Conservation (phyloP, 2,888 invertebrate genomes). For the Lobophora halterata region DNA sequence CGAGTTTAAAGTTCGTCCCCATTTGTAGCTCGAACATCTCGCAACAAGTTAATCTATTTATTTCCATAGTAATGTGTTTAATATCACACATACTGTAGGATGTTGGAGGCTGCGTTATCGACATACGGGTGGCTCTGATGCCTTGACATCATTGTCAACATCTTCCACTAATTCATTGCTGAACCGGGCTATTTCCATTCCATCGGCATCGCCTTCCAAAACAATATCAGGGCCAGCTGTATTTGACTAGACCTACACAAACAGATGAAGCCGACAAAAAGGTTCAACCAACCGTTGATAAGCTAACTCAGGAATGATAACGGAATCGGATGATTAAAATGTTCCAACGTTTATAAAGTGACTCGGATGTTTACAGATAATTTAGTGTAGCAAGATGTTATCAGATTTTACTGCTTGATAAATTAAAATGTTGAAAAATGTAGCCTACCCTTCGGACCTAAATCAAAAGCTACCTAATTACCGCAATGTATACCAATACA, state of each 20-base stretch:
- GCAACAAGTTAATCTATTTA: slow-evolving; percentile 19
- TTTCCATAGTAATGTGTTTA: slow-evolving; percentile 33
- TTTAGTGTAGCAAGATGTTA: no score
- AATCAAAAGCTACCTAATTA: slow-evolving; percentile 45
- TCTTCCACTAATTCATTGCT: slow-evolving; percentile 50
- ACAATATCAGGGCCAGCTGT: slow-evolving; percentile 52
- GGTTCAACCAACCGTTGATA: slow-evolving; percentile 11
- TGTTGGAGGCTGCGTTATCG: slow-evolving; percentile 64
- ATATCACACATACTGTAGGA: slow-evolving; percentile 31
- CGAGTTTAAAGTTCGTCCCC: slow-evolving; percentile 4
- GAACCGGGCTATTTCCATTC: slow-evolving; percentile 50
- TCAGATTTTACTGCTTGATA: slow-evolving; percentile 19
- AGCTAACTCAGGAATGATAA: slow-evolving; percentile 20
- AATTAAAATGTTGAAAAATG: slow-evolving; percentile 30
- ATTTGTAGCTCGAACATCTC: slow-evolving; percentile 26
- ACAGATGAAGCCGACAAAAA: slow-evolving; percentile 14
- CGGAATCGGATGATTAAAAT: slow-evolving; percentile 11
- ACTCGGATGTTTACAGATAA: slow-evolving; percentile 16
- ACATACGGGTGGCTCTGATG: slow-evolving; percentile 62
- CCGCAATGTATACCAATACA: slow-evolving; percentile 35
- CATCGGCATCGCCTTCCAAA: slow-evolving; percentile 52
- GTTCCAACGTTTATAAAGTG: slow-evolving; percentile 12
- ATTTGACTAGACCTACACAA: slow-evolving; percentile 54
- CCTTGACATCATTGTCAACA: slow-evolving; percentile 66
- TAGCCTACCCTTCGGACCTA: slow-evolving; percentile 33